phyloP scores from a whole-genome alignment of 1,140 invertebrate genomes.

The Zophobas atratus region DNA sequence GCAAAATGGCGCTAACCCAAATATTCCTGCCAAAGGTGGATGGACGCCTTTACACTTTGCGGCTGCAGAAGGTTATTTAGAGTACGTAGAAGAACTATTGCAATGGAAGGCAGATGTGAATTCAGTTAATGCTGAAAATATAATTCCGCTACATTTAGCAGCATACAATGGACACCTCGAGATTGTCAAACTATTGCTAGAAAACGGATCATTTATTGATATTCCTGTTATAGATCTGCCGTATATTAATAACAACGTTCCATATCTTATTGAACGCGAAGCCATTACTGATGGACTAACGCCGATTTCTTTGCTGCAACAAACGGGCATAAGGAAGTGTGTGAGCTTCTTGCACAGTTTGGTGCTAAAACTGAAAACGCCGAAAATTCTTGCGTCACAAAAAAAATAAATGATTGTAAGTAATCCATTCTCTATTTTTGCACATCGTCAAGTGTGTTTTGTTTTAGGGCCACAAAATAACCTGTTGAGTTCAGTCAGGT shows the following conservation, averaged over 20 bases:
- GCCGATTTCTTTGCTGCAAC: neutral
- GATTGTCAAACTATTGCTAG: constrained; percentile 1
- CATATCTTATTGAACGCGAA: neutral
- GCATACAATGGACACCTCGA: neutral
- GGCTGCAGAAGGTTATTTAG: neutral
- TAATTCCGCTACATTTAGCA: constrained; percentile 3
- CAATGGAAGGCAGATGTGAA: neutral
- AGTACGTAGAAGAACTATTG: constrained; percentile 5
- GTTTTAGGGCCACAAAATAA: neutral
- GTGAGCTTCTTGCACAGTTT: neutral
- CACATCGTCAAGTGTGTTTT: neutral
- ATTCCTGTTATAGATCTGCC: neutral
- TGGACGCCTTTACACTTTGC: constrained; percentile 25
- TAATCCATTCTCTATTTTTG: neutral
- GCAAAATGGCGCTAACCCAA: constrained; percentile 5
- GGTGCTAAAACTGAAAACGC: neutral
- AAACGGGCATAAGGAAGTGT: neutral
- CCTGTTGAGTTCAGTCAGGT: neutral
- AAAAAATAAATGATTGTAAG: neutral
- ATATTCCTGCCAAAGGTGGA: neutral
- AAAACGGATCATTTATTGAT: constrained; percentile 2
- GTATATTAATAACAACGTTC: neutral
- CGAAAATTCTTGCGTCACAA: neutral
- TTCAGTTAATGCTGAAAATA: neutral
- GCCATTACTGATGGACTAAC: neutral